Base-by-base conservation (phyloP, 2,797 vertebrate species). In the Gymnoscopelus braueri region DNA sequence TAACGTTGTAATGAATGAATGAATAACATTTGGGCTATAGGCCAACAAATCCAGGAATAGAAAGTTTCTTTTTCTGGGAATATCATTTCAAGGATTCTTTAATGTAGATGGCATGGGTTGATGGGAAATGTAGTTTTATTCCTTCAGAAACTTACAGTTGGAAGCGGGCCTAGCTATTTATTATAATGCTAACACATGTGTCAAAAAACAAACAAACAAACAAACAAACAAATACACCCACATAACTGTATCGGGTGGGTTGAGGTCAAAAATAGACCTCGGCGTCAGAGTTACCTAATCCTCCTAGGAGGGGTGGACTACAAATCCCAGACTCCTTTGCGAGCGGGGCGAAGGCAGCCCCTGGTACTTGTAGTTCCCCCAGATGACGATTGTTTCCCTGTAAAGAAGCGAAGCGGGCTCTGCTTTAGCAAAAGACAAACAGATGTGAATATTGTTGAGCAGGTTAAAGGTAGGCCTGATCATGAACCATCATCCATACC, bases 401-500 rank as follows among this genome's bases (percentile, higher is more conserved):
- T 91, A 62, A 73, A 84, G 86, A 92, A 89, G 84, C 83, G 90
- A 90, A 93, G 91, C 90, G 82, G 86, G 82, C 81, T 85, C 85
- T 84, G 84, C 84, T 29, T 29, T 29, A 29, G 26, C 26, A 89
- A 89, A 89, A 91, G 87, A 87, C 86, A 86, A 88, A 90, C 90
- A 92, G 87, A 93, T 89, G 92, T 94, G 92, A 91, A 93, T 4
- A 87, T 88, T 87, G 93, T 84, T 89, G 84, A 90, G 78, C 92
- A 93, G 94, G 19, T 19, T 19, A 19, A 19, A 19, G 19, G 93
- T 94, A 94, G 82, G 87, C 48, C 14, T 55, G 75, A 68, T 19
- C 19, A 19, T 19, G 19, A 19, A 19, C 19, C 19, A 19, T 19
- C 19, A 29, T 29, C 26, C 26, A 29, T 29, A 29, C 26, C 3